A percentile compares a stretch with the other conserved stretches of the same genome.
Evolutionary conservation across 92 coral and sea anemone genomes (phyloP).

Genomic region (Bergia sp.): DNA sequence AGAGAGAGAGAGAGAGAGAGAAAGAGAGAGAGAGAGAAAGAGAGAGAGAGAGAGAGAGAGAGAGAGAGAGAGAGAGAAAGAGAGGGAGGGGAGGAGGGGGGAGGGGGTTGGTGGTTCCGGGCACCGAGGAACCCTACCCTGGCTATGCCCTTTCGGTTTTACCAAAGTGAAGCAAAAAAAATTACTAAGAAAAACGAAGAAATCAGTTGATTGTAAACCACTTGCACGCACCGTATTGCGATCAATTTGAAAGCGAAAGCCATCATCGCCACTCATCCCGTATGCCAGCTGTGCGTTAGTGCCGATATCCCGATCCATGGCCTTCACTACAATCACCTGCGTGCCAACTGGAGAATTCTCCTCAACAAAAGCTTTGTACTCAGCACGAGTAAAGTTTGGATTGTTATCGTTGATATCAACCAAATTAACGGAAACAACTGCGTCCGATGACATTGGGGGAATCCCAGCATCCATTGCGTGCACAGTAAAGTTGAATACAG

Average conservation of each 20-base stretch:
- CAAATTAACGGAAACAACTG: conserved; percentile 67
- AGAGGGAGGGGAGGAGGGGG: no score
- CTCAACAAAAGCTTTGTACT: conserved; percentile 75
- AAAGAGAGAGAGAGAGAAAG: no score
- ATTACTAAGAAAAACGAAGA: neutral
- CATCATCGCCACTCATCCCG: conserved; percentile 68
- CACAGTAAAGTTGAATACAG: conserved; percentile 72
- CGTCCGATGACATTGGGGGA: conserved; percentile 63
- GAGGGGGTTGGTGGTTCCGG: no score
- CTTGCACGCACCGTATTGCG: conserved; percentile 55
- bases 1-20: no score
- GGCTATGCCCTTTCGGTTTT: no score
- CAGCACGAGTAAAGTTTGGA: conserved; percentile 73
- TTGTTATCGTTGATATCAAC: conserved; percentile 87
- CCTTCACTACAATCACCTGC: conserved; percentile 65
- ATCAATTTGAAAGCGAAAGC: conserved; percentile 61
- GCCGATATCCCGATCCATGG: conserved; percentile 80
- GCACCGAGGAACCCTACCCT: no score
- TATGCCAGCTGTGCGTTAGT: conserved; percentile 74
- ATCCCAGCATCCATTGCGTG: conserved; percentile 68
- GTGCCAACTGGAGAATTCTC: conserved; percentile 87
- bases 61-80: no score
- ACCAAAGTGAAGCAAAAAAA: no score
- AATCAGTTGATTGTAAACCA: neutral
- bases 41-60: no score